Percentiles rank a stretch among this genome's conserved stretches.
phyloP scores from a whole-genome alignment of 2,797 vertebrate genomes.

The Neomorphus geoffroyi region DNA sequence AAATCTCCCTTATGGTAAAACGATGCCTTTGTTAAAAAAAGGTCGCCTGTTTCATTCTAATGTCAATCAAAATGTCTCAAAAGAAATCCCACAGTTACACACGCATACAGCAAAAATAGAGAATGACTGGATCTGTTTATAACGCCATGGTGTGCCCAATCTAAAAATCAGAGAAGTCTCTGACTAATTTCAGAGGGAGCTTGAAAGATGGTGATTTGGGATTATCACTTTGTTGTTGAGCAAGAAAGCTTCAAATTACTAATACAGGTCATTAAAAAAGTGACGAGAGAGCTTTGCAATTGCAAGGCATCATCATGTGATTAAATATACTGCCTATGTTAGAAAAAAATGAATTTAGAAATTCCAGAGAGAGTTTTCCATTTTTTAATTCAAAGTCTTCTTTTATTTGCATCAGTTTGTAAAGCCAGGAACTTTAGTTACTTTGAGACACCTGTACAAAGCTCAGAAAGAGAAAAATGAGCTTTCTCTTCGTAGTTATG shows the following conservation, averaged over 20 bases:
- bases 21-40: background rate
- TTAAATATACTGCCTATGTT: background rate
- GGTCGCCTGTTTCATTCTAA: background rate
- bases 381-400: background rate
- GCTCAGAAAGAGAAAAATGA: background rate
- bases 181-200: background rate
- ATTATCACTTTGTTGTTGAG: background rate
- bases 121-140: background rate
- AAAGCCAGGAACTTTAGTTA: background rate
- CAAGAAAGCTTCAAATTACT: background rate
- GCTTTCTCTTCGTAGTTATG: background rate
- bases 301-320: background rate
- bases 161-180: background rate
- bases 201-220: background rate
- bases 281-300: background rate
- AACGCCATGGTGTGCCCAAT: accelerated
- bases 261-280: background rate
- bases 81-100: background rate
- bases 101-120: background rate
- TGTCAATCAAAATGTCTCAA: background rate
- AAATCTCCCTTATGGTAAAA: background rate
- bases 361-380: background rate
- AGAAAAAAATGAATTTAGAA: background rate
- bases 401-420: background rate
- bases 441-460: background rate